Conservation (phyloP, 2,888 invertebrate species). For the Papilio protenor region DNA sequence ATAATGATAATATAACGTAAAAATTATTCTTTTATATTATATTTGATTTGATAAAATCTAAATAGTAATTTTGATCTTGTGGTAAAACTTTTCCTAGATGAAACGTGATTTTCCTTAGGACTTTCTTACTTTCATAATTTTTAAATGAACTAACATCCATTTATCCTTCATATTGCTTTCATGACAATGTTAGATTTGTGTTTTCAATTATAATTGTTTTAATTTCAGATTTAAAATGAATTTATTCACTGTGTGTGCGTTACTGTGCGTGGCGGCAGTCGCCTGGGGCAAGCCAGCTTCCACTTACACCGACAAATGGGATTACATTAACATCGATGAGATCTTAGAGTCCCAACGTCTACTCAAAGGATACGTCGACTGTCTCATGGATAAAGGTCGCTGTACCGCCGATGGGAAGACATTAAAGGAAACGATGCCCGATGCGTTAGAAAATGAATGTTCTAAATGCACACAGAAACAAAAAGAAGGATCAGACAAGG, state of each 20-base stretch:
- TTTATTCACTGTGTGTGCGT: conserved; percentile 64
- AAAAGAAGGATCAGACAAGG: conserved; percentile 84
- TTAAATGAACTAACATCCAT: too few relatives aligned
- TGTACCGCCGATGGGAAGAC: conserved; percentile 88
- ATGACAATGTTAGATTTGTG: neutral
- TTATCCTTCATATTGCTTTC: neutral
- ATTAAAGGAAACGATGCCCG: conserved; percentile 85
- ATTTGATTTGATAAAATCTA: neutral
- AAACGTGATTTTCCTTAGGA: neutral
- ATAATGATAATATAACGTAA: neutral
- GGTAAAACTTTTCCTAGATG: neutral
- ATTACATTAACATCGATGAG: conserved; percentile 87
- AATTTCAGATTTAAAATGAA: conserved; percentile 73
- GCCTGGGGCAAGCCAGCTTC: conserved; percentile 69
- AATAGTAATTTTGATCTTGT: neutral
- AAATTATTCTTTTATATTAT: neutral
- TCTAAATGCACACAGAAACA: conserved; percentile 87
- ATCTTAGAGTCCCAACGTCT: conserved; percentile 87
- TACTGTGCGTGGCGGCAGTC: conserved; percentile 67
- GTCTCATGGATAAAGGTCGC: conserved; percentile 85
- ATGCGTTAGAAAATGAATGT: conserved; percentile 89
- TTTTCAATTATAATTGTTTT: conserved; percentile 14
- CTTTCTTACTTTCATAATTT: too few relatives aligned
- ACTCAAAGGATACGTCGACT: conserved; percentile 87
- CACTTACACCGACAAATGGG: conserved; percentile 88